Evolutionary conservation across 2,888 invertebrate species (phyloP).

Genomic region (Calliphora vomitoria): DNA sequence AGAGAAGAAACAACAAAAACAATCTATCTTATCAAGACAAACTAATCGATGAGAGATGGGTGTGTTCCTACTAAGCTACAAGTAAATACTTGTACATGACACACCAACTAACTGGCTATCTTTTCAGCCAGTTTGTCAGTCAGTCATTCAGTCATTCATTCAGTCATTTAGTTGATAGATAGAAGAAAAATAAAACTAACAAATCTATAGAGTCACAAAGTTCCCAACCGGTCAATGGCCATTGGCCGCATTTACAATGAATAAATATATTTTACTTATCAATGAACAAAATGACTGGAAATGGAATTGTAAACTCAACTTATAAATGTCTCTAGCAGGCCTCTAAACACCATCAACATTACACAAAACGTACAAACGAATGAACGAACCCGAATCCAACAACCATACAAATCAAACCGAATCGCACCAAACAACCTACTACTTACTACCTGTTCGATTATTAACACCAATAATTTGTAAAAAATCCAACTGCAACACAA

Average conservation of each 20-base stretch:
- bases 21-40: slow-evolving; percentile 58
- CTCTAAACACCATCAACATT: slow-evolving; percentile 25
- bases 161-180: slow-evolving; percentile 4
- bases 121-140: background rate
- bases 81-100: slow-evolving; percentile 26
- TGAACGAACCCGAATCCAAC: background rate
- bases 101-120: background rate
- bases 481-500: slow-evolving; percentile 15
- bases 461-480: slow-evolving; percentile 54
- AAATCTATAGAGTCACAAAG: slow-evolving; percentile 30
- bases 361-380: background rate
- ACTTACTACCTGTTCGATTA: slow-evolving; percentile 46
- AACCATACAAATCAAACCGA: slow-evolving; percentile 13
- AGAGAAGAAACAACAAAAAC: slow-evolving; percentile 18
- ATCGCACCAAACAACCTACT: background rate
- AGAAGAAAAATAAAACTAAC: background rate
- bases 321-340: slow-evolving; percentile 43
- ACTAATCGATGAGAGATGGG: slow-evolving; percentile 72
- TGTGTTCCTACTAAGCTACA: slow-evolving; percentile 54
- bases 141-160: background rate
- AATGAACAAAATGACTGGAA: slow-evolving; percentile 50
- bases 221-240: slow-evolving; percentile 69
- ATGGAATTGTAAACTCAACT: slow-evolving; percentile 31
- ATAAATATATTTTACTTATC: slow-evolving; percentile 54
- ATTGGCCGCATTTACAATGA: slow-evolving; percentile 64